Evolutionary conservation across 2,797 vertebrate genomes (phyloP), one percentile per base, ranked within the genome.

Genomic region (Neopelma chrysocephalum): DNA sequence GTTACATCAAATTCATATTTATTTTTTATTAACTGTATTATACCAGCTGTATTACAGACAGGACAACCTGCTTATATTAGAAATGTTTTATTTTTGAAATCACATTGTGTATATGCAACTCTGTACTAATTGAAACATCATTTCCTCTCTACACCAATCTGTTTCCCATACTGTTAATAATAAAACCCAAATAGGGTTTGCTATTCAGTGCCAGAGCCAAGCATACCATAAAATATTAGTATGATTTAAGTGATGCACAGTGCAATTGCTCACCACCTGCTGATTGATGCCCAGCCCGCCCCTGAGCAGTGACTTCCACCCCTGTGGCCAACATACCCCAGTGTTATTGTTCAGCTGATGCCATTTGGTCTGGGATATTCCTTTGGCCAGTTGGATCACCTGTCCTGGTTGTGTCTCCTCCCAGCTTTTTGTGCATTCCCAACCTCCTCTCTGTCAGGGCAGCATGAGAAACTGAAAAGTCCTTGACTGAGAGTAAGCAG

Each of bases 371-470:
- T n/a, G 31, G 26, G 47, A 17, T 4, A 6, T 8, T 9, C 58
- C 11, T 48, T 21, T 25, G 26, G 19, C 23, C 47, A 5, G 15
- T 5, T 29, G 34, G 61, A 5, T 43, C 42, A 38, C 3, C 8
- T 56, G 19, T 73, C 19, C 61, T 36, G 31, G 32, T 15, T 68
- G 8, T 15, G 22, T 11, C 26, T 19, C 34, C 64, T 82, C 71
- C 14, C 22, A 36, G 6, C 10, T 42, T 20, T 27, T 60, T 48
- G 2, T 18, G 12, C 31, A 34, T 50, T 13, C 38, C 22, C 51
- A 70, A 9, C 10, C 11, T 29, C 34, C 19, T 43, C 0, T 0
- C 8, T 60, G 40, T 3, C 23, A 21, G 27, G 19, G 10, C 17
- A 42, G 12, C 4, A 2, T 2, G 34, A 47, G 8, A 29, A 60